Evolutionary conservation across 2,888 invertebrate genomes (phyloP).

Genomic region (Andricus quercusramuli): DNA sequence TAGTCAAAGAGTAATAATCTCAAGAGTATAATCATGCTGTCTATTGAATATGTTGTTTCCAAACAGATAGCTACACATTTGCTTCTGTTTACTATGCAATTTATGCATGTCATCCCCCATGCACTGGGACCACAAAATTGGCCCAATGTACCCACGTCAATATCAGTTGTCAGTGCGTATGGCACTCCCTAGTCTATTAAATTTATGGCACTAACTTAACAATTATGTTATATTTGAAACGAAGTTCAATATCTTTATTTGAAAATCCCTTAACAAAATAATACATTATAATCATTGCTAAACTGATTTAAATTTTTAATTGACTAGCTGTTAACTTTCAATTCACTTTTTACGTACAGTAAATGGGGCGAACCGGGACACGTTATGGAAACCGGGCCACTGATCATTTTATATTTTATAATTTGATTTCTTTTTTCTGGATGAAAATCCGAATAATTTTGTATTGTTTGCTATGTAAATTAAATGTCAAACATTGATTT

Average conservation of each 20-base stretch:
- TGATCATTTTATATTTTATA: too few relatives aligned
- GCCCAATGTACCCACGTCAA: constrained; percentile 4
- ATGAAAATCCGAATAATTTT: too few relatives aligned
- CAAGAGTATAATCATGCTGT: constrained; percentile 26
- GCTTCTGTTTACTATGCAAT: constrained; percentile 34
- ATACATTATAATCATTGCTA: too few relatives aligned
- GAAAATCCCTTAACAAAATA: not conserved
- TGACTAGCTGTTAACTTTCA: too few relatives aligned
- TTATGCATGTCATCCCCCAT: constrained; percentile 27
- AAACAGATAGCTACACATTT: constrained; percentile 7
- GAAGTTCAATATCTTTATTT: not conserved
- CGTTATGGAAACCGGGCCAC: too few relatives aligned
- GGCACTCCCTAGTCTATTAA: not conserved
- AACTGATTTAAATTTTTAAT: too few relatives aligned
- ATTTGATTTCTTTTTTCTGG: too few relatives aligned
- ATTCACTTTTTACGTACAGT: too few relatives aligned
- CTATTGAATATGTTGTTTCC: constrained; percentile 34
- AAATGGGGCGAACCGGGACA: too few relatives aligned
- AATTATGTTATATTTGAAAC: not conserved
- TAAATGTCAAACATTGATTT: too few relatives aligned
- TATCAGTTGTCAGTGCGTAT: constrained; percentile 30
- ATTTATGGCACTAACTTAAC: not conserved
- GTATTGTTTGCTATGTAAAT: too few relatives aligned
- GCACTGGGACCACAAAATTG: constrained; percentile 30
- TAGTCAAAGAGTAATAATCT: not conserved